A percentile compares a stretch with the other conserved stretches of the same genome.
phyloP scores from a whole-genome alignment of 2,113 vertebrate species.

The Campylomormyrus tamandua region DNA sequence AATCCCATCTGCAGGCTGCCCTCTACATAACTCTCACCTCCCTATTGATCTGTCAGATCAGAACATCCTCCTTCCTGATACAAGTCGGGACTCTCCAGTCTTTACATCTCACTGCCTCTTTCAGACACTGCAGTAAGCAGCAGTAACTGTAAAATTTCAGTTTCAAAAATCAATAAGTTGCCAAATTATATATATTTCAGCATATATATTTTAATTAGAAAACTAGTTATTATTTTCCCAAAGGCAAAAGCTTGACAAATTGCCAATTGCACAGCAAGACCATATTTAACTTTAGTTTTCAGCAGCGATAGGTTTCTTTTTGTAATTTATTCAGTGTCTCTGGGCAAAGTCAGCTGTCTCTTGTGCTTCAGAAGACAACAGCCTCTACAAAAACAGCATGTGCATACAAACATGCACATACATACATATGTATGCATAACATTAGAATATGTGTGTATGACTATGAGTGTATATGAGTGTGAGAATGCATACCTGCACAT shows the following conservation, averaged over 20 bases:
- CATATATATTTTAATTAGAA: not conserved
- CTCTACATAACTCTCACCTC: not conserved
- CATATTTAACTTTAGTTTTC: not conserved
- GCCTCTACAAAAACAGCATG: conserved; percentile 35
- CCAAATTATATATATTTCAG: not conserved
- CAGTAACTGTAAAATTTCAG: not conserved
- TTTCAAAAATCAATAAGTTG: not conserved
- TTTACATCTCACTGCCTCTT: not conserved
- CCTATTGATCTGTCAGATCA: not conserved
- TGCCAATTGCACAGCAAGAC: not conserved
- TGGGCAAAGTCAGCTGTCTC: conserved; percentile 45
- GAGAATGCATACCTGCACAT: conserved; percentile 19
- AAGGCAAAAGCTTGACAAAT: not conserved
- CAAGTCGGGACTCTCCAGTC: not conserved
- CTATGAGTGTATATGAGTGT: conserved; percentile 1
- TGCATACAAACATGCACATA: conserved; percentile 31
- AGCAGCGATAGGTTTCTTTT: not conserved
- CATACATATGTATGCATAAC: not conserved
- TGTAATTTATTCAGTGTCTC: conserved; percentile 40
- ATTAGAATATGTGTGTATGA: conserved; percentile 53
- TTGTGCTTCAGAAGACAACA: conserved; percentile 35
- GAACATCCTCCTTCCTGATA: not conserved
- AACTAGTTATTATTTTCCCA: not conserved
- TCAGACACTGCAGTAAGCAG: not conserved
- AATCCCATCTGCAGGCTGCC: not conserved